Percentiles rank a stretch among this genome's conserved stretches.
Conservation (phyloP, 2,113 vertebrate species). For the Andinoacara biseriatus region DNA sequence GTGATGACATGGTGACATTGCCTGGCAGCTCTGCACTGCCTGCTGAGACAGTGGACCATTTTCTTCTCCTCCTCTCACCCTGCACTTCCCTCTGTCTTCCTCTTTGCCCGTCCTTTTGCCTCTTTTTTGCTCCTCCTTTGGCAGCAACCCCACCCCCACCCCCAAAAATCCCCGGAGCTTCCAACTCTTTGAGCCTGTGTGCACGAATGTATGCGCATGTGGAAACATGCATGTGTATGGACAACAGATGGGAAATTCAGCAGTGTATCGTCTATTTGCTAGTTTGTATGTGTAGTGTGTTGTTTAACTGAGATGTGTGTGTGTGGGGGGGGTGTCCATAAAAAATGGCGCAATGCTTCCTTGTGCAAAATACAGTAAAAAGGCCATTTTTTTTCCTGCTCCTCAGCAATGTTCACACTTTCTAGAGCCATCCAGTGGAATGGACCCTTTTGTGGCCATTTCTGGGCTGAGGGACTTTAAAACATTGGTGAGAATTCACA, state of each 20-base stretch:
- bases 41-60: slow-evolving; percentile 62
- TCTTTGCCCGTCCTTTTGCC: slow-evolving; percentile 37
- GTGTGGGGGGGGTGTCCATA: too few species aligned
- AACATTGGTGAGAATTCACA: neutral
- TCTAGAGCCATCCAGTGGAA: neutral
- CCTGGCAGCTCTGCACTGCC: slow-evolving; percentile 70
- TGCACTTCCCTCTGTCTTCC: slow-evolving; percentile 31
- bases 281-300: neutral
- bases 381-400: neutral
- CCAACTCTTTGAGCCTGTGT: slow-evolving; percentile 41
- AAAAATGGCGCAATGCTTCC: slow-evolving; percentile 10
- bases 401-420: too few species aligned
- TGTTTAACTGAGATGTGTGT: neutral
- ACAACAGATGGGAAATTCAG: slow-evolving; percentile 35
- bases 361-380: slow-evolving; percentile 1
- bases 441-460: neutral
- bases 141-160: slow-evolving; percentile 7
- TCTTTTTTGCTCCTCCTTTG: slow-evolving; percentile 40
- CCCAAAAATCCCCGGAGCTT: slow-evolving; percentile 12
- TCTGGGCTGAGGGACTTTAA: neutral
- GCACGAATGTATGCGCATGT: neutral
- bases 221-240: slow-evolving; percentile 22
- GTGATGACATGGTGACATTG: slow-evolving; percentile 82
- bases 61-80: slow-evolving; percentile 48
- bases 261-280: slow-evolving; percentile 20